These are phyloP conservation scores for Uromys caudimaculatus DNA, from an alignment of 2,797 vertebrate species.

Conservation along the genomic window DNA sequence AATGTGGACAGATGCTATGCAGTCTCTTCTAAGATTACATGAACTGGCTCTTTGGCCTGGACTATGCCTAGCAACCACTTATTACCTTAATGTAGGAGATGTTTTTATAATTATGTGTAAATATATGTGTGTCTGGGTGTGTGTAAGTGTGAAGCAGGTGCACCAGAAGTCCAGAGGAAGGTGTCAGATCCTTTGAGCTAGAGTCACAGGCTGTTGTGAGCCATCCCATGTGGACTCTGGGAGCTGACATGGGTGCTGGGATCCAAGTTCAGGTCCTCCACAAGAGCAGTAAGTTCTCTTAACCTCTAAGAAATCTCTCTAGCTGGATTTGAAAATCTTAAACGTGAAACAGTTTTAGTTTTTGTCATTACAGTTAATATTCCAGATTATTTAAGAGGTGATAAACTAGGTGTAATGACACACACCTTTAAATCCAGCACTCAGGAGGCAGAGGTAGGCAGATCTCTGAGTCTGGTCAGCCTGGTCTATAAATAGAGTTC, in stretches of 20 bases:
- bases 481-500: background rate
- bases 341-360: background rate
- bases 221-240: background rate
- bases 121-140: background rate
- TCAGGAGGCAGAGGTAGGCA: background rate
- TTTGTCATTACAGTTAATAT: background rate
- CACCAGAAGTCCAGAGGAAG: background rate
- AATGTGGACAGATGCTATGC: background rate
- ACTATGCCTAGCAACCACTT: background rate
- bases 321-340: conserved; percentile 41
- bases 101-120: background rate
- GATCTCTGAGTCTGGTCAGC: background rate
- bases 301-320: background rate
- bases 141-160: background rate
- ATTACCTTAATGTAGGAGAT: background rate
- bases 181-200: background rate
- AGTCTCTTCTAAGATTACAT: background rate
- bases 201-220: background rate
- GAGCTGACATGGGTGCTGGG: background rate
- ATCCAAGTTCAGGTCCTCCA: background rate
- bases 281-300: background rate
- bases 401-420: background rate
- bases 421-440: background rate
- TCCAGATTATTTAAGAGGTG: background rate
- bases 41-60: background rate